Evolutionary conservation across 2,888 invertebrate genomes (phyloP), one percentile per base, ranked within the genome.

Genomic region (Eupithecia insigniata): DNA sequence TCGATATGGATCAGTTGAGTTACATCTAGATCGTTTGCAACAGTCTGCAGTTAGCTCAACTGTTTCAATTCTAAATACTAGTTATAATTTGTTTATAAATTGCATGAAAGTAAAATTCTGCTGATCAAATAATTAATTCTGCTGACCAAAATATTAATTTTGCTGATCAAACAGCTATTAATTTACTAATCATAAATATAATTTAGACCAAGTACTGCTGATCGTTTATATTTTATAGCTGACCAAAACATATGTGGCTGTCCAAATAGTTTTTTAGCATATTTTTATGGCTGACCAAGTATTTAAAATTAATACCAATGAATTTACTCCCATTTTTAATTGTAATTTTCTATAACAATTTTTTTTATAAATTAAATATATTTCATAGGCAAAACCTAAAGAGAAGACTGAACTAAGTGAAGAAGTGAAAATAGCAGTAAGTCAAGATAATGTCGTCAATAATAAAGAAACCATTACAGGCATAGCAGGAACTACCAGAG

Each of bases 391-490:
- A 60, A 32, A 30, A 22, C 30, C 26, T 62, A 71, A 66, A 36
- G 18, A 34, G 10, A 26, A 55, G 22, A 51, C 18, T 16, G 36
- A 64, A 34, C 34, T 16, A 28, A 61, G 70, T 18, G 16, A 18
- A 26, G 55, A 39, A 14, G 12, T n/a, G n/a, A 36, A 39, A 18
- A 43, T 1, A 51, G n/a, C 51, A 22, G 34, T 43, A 64, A 36
- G 55, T 39, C n/a, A 55, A 26, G 18, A 61, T 30, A 60, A 60
- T 18, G 26, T 39, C 10, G 16, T 65, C 6, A 73, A 36, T 73
- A 67, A 70, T 60, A 43, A 55, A 67, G 69, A 66, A 70, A 64
- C 39, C 18, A 26, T 73, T 73, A 16, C 73, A 73, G 73, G 66
- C 39, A 68, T 67, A 26, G 34, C 46, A 51, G 68, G 65, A 67